Evolutionary conservation across 2,113 vertebrate genomes (phyloP).

Genomic region (Nothocercus nigrocapillus): DNA sequence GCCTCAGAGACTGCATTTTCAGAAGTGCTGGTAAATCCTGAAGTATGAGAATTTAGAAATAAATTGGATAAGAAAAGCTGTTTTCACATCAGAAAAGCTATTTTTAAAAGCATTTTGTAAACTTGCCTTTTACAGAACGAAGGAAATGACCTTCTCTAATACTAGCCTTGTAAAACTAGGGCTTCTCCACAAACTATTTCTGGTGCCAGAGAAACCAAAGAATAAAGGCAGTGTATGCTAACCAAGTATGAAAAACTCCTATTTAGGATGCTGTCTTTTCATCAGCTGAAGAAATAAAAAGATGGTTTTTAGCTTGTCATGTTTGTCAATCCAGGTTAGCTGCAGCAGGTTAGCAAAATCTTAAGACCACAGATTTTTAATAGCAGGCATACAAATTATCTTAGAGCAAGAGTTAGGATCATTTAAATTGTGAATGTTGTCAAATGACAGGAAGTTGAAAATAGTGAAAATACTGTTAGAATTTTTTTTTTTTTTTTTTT

Average conservation of each 20-base stretch:
- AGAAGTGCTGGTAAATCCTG: conserved; percentile 37
- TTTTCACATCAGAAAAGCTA: neutral
- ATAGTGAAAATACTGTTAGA: neutral
- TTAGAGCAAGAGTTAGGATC: neutral
- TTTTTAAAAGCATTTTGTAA: neutral
- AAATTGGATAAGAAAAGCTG: neutral
- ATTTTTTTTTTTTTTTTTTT: neutral
- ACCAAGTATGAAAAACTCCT: neutral
- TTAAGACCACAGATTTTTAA: neutral
- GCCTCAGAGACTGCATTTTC: neutral
- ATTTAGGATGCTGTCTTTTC: neutral
- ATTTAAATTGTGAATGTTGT: neutral
- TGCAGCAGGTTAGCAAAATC: neutral
- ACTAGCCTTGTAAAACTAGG: neutral
- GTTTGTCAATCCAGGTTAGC: neutral
- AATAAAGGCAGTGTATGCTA: neutral
- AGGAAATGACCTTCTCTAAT: neutral
- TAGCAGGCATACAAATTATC: neutral
- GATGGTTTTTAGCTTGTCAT: rapidly evolving
- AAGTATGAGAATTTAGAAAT: neutral
- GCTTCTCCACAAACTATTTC: neutral
- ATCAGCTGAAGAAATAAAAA: neutral
- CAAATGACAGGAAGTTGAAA: neutral
- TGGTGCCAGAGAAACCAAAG: neutral
- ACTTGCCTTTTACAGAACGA: neutral